Base-by-base conservation (phyloP, 2,797 vertebrate species). In the Centroberyx gerrardi region DNA sequence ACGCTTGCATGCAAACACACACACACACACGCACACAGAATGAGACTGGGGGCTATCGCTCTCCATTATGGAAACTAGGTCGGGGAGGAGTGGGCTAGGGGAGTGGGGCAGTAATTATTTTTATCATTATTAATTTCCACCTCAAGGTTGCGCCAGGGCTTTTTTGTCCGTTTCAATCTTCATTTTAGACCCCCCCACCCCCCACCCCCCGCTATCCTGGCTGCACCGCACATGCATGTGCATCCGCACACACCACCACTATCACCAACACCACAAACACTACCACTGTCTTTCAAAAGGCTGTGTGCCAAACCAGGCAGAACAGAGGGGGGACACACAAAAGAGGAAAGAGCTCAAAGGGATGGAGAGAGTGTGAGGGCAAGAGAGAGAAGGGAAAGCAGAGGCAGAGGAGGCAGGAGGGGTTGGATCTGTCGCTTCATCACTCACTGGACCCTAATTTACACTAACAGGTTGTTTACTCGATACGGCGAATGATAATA, bases 91-190 rank as follows among this genome's bases (percentile, higher is more conserved):
- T 88, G 88, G 91, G 88, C 61, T 74, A 85, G 85, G 83, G 82
- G 88, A 92, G 90, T 81, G 85, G 92, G 93, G 90, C 90, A 93
- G 93, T 95, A 95, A 96, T 95, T 94, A 95, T 94, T 95, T 95
- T 95, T 95, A 95, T 95, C 92, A 93, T 95, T 95, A 95, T 94
- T 95, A 95, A 95, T 95, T 95, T 95, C 92, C 87, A 94, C 93
- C 94, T 95, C 93, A 94, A 95, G 94, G 93, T 94, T 95, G 88
- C 68, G 31, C 90, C 65, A 59, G 84, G 92, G 90, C 90, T 92
- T 92, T 92, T 92, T 93, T 94, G 93, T 94, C 91, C 77, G 76
- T 90, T 90, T 93, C 92, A 92, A 87, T 94, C 89, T 93, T 92
- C 89, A 89, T 91, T 92, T 86, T 58, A 90, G 69, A 87, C 89